phyloP scores from a whole-genome alignment of 2,113 vertebrate genomes.

The Lanius collurio region DNA sequence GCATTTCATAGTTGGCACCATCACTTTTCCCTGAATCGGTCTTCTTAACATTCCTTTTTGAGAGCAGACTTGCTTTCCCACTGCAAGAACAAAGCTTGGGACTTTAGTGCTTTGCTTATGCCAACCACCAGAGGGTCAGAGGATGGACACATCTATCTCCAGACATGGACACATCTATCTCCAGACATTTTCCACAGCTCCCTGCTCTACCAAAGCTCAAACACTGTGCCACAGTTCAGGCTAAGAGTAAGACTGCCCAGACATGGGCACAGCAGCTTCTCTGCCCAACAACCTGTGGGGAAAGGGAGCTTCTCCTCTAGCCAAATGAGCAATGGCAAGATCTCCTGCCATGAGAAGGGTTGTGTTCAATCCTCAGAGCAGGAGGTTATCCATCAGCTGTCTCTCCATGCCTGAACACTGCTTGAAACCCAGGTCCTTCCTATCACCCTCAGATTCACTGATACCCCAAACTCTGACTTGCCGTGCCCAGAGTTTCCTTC shows the following conservation, averaged over 20 bases:
- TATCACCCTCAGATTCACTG: background rate
- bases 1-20: slow-evolving; percentile 74
- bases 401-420: background rate
- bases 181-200: background rate
- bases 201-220: background rate
- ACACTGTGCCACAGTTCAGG: background rate
- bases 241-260: background rate
- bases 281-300: background rate
- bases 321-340: rapidly evolving
- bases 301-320: background rate
- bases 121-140: background rate
- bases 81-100: slow-evolving; percentile 70
- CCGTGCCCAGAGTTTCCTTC: background rate
- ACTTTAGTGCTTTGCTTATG: background rate
- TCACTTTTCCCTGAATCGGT: slow-evolving; percentile 76
- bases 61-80: slow-evolving; percentile 81
- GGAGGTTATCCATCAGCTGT: background rate
- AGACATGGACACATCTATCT: background rate
- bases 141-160: background rate
- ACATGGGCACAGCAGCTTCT: background rate
- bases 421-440: background rate
- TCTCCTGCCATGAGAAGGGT: background rate
- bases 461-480: background rate
- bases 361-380: background rate
- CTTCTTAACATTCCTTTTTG: slow-evolving; percentile 86